Evolutionary conservation across 1,140 invertebrate species (phyloP).

Genomic region (Drosophila micromelanica): DNA sequence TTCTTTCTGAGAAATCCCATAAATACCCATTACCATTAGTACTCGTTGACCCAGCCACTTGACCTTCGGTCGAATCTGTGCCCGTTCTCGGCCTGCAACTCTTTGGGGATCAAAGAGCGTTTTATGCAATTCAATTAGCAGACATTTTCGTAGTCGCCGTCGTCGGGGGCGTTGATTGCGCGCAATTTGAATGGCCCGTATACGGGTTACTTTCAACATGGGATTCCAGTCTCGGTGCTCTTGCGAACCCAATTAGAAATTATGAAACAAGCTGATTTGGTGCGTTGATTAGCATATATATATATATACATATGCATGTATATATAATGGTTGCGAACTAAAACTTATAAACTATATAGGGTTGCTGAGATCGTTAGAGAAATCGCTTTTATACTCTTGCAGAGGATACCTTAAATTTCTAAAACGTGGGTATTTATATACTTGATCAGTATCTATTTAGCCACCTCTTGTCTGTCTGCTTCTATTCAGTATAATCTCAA

Average conservation of each 20-base stretch:
- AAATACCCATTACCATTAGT: too few relatives aligned
- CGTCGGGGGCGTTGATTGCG: constrained; percentile 11
- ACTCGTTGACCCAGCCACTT: constrained; percentile 23
- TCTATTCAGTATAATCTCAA: too few relatives aligned
- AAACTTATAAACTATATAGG: not conserved
- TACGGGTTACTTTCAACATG: constrained; percentile 29
- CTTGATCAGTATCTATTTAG: too few relatives aligned
- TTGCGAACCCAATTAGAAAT: constrained; percentile 57
- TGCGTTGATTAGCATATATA: constrained; percentile 57
- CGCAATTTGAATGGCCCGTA: constrained; percentile 44
- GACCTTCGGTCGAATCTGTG: constrained; percentile 53
- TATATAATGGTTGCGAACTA: not conserved
- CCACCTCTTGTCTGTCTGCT: too few relatives aligned
- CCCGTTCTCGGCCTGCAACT: constrained; percentile 14
- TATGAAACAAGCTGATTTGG: constrained; percentile 66
- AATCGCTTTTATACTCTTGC: too few relatives aligned
- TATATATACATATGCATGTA: not conserved
- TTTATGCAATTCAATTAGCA: constrained; percentile 76
- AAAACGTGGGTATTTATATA: too few relatives aligned
- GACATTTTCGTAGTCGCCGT: constrained; percentile 4
- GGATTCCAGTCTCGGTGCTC: constrained; percentile 3
- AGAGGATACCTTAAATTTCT: too few relatives aligned
- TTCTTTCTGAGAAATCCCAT: too few relatives aligned
- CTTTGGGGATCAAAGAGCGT: constrained; percentile 70
- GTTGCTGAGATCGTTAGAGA: too few relatives aligned